Conservation (phyloP, 2,113 vertebrate species). For the Motacilla alba region DNA sequence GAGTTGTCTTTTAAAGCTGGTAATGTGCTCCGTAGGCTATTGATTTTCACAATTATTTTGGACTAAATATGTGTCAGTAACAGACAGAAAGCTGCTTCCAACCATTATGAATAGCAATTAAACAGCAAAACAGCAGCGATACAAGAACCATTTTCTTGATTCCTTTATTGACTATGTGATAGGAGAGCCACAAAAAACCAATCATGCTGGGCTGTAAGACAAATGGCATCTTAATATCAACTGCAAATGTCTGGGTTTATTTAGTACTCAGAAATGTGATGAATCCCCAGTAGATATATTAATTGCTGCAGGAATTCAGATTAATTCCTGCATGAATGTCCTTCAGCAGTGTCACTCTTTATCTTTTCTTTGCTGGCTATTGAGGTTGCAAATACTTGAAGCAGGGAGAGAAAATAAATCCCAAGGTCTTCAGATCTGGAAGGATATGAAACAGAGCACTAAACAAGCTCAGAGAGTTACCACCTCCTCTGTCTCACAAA, state of each 20-base stretch:
- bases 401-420: neutral
- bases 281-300: neutral
- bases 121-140: neutral
- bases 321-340: neutral
- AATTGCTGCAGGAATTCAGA: neutral
- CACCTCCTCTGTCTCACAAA: neutral
- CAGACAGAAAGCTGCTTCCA: neutral
- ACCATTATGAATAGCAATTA: neutral
- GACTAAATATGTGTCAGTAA: neutral
- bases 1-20: neutral
- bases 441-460: neutral
- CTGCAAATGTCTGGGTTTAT: neutral
- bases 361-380: neutral
- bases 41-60: neutral
- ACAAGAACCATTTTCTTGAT: neutral
- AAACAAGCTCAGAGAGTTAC: neutral
- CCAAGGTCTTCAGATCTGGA: neutral
- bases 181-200: neutral
- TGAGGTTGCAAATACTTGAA: neutral
- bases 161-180: neutral
- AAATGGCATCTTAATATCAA: neutral
- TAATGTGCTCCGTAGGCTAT: accelerated
- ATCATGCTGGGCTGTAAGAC: neutral
- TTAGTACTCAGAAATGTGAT: neutral
- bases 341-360: neutral